Evolutionary conservation across 2,797 vertebrate genomes (phyloP), one percentile per base, ranked within the genome.

Genomic region (Anguilla pacifica): DNA sequence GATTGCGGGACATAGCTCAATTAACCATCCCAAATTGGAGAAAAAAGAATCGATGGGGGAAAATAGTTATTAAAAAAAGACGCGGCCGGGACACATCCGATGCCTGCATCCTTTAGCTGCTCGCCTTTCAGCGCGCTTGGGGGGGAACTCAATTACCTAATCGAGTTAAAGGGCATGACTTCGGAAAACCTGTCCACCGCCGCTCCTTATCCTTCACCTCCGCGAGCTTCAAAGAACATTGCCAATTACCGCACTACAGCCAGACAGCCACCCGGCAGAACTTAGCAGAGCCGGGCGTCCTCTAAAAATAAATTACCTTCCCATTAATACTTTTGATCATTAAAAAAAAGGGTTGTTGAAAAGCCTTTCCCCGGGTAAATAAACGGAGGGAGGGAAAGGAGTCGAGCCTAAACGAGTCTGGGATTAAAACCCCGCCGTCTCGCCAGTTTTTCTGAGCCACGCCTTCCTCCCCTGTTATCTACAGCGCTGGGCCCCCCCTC

Each of bases 381-480:
- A 53, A 53, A 53, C 51, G 55, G 55, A 19, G 31, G 61, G 61
- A 67, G 61, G 61, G 10, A 15, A 15, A 25, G 22, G 67, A 31
- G 9, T 72, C 31, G 28, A 31, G 67, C 67, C 67, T 11, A 72
- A 72, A 57, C 6, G 67, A 72, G 67, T 11, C 25, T 2, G 10
- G 6, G 19, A 22, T 43, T 10, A 51, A 82, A 82, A 82, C 5
- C 96, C 94, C 92, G 93, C 96, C 95, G 95, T 95, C 94, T 94
- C 94, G 90, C 86, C 91, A 39, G 88, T 49, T 55, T 28, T 59
- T n/a, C 70, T 0, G 25, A 35, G 6, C 39, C 39, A 39, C 19
- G n/a, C 46, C 46, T 17, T 61, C 85, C 83, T 70, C 55, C 22
- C 22, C 9, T 1, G 61, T 61, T 59, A 51, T 74, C 17, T 82